Evolutionary conservation across 2,113 vertebrate species (phyloP).

Genomic region (Ciconia maguari): DNA sequence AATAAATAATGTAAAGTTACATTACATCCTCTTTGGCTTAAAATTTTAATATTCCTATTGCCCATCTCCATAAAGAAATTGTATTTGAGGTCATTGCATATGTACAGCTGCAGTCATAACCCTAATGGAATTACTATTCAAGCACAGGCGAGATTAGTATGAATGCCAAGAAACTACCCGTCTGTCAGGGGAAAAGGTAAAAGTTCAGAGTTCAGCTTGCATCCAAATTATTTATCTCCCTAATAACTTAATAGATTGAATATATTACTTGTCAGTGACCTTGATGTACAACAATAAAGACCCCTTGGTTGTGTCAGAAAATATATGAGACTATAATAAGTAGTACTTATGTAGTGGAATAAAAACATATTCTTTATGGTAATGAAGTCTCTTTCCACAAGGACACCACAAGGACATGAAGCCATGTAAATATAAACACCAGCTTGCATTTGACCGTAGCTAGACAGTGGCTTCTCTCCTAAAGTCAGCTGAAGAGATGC

Average conservation of each 20-base stretch:
- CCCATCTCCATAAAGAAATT: constrained; percentile 78
- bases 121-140: constrained; percentile 85
- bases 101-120: constrained; percentile 75
- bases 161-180: constrained; percentile 73
- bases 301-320: constrained; percentile 51
- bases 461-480: background rate
- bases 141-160: constrained; percentile 51
- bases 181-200: constrained; percentile 84
- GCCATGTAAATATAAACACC: background rate
- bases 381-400: constrained; percentile 74
- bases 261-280: constrained; percentile 85
- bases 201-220: constrained; percentile 87
- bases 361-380: constrained; percentile 74
- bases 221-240: constrained; percentile 94
- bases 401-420: constrained; percentile 76
- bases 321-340: constrained; percentile 65
- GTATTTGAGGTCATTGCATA: constrained; percentile 67
- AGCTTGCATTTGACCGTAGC: background rate
- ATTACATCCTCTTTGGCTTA: constrained; percentile 74
- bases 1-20: constrained; percentile 77
- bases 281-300: constrained; percentile 78
- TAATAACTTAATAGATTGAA: constrained; percentile 90
- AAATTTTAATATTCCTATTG: constrained; percentile 76
- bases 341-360: constrained; percentile 49
- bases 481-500: background rate